Evolutionary conservation across 2,888 invertebrate genomes (phyloP), one percentile per base, ranked within the genome.

Genomic region (Girardia tigrina): DNA sequence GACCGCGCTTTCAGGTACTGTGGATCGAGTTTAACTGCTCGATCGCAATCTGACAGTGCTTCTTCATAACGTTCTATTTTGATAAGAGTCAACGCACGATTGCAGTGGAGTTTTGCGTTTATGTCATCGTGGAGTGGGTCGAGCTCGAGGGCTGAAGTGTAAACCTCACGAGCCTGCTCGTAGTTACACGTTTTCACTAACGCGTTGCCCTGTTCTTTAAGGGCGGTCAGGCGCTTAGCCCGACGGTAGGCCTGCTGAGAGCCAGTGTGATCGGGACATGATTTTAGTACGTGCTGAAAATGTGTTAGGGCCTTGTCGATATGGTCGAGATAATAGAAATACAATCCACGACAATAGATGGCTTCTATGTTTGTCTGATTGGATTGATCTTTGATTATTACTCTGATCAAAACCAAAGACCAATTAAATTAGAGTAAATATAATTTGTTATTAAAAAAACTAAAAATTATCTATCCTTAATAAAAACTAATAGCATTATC

Each of bases 231-330:
- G 79, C 87, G 84, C 85, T 92, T 94, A 72, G 71, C 73, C 82
- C 88, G 88, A 84, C 90, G 91, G 83, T 92, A 93, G 80, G 89
- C 89, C 78, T 89, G 89, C 86, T 90, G 88, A 28, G 93, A 91
- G 85, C 91, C 92, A 77, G 86, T 87, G 83, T 94, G 92, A 83
- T 94, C 94, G 0, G 94, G 94, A 56, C 92, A 92, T 72, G 93
- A 87, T 79, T 90, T 88, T 26, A 94, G 85, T 0, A 92, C 92
- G 84, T 93, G 91, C 84, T 92, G 92, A 83, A 94, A 94, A 85
- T 94, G 92, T 82, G 89, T 88, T 80, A 92, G 90, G n/a, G 93
- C 92, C 83, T 90, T 90, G 75, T 94, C 93, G 77, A 92, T 88
- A 85, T 91, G 91, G 81, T 93, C 93, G 85, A 90, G 86, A 81